phyloP scores from a whole-genome alignment of 2,113 vertebrate species.

The Rhynchomys soricoides region DNA sequence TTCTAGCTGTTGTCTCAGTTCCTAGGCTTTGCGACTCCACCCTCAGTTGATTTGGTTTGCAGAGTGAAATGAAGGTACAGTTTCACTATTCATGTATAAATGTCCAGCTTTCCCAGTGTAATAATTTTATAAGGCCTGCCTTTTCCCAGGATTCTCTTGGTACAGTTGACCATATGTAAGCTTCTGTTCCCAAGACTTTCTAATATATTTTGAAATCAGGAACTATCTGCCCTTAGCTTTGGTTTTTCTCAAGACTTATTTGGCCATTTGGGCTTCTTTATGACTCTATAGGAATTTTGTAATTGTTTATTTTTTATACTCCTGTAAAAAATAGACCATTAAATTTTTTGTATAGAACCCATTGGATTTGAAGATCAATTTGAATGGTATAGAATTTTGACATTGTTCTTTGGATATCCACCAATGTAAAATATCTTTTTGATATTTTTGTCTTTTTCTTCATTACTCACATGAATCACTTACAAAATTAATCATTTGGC shows the following conservation, averaged over 20 bases:
- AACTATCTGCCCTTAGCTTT: background rate
- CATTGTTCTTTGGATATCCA: background rate
- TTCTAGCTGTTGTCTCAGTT: background rate
- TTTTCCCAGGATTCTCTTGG: background rate
- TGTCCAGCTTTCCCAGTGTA: background rate
- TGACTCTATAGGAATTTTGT: background rate
- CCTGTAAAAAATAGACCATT: background rate
- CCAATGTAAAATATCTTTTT: background rate
- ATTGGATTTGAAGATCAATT: background rate
- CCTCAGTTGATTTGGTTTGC: background rate
- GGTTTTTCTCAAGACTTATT: background rate
- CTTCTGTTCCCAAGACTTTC: background rate
- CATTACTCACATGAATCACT: background rate
- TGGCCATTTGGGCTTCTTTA: background rate
- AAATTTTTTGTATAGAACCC: background rate
- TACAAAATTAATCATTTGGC: background rate
- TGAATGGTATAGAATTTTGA: background rate
- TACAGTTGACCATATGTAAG: background rate
- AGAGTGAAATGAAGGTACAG: background rate
- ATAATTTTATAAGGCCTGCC: background rate
- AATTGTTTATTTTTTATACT: background rate
- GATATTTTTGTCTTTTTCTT: background rate
- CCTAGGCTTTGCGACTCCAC: background rate
- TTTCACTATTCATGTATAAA: background rate
- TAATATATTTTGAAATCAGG: constrained; percentile 1